Evolutionary conservation across 2,113 vertebrate genomes (phyloP).

Genomic region (Hoplias malabaricus): DNA sequence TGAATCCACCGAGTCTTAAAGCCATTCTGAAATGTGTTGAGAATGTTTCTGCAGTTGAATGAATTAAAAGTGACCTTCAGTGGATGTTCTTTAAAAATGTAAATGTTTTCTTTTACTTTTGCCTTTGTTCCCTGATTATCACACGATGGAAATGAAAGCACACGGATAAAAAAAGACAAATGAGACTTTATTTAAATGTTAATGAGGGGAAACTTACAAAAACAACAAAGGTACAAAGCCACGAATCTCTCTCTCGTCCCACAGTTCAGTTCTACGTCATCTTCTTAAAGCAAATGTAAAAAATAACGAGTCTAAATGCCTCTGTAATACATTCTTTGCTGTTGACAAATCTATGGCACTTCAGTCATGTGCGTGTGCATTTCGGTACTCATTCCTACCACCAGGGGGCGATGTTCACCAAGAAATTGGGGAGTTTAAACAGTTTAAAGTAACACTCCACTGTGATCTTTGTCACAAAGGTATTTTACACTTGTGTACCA

Average conservation of each 20-base stretch:
- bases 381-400: neutral
- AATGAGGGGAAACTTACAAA: neutral
- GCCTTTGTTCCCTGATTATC: too few relatives aligned
- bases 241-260: neutral
- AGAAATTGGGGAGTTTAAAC: too few relatives aligned
- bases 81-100: too few relatives aligned
- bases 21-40: conserved; percentile 54
- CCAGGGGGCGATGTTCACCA: too few relatives aligned
- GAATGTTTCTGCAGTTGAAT: conserved; percentile 57
- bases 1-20: conserved; percentile 32
- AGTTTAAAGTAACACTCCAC: too few relatives aligned
- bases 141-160: too few relatives aligned
- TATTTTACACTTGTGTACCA: too few relatives aligned
- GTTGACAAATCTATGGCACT: neutral
- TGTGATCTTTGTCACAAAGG: too few relatives aligned
- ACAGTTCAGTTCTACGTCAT: neutral
- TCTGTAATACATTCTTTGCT: neutral
- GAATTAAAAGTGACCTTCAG: conserved; percentile 74
- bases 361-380: neutral
- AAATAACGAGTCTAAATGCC: neutral
- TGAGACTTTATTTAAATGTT: neutral
- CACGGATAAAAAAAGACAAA: too few relatives aligned
- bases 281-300: neutral
- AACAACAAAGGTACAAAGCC: neutral
- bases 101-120: neutral